These are phyloP conservation scores for Bombycilla garrulus DNA, from an alignment of 2,113 vertebrate genomes.

Conservation along the genomic window DNA sequence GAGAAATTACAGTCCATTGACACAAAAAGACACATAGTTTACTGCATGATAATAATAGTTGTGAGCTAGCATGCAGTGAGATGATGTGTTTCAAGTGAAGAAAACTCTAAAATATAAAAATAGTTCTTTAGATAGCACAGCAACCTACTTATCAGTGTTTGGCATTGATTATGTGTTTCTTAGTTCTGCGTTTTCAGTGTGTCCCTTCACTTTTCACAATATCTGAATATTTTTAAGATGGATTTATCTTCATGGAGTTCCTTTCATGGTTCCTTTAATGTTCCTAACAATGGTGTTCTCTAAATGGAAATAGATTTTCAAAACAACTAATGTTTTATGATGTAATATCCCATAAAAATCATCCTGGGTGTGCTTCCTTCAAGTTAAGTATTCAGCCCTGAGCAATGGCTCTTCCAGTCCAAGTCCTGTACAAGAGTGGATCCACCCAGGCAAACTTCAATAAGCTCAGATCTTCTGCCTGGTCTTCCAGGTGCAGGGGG, in stretches of 20 bases:
- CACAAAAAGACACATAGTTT: neutral
- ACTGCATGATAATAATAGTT: neutral
- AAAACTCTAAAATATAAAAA: neutral
- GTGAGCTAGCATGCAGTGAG: neutral
- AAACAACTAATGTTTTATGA: neutral
- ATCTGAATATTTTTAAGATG: neutral
- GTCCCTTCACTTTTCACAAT: neutral
- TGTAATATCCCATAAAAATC: neutral
- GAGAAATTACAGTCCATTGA: neutral
- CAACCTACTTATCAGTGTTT: neutral
- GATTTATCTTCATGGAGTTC: neutral
- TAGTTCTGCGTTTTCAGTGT: neutral
- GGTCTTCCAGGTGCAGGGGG: neutral
- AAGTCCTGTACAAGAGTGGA: accelerated
- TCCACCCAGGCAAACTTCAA: neutral
- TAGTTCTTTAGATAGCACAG: neutral
- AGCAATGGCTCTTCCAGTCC: neutral
- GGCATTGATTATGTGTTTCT: neutral
- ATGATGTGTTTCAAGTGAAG: neutral
- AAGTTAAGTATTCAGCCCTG: neutral
- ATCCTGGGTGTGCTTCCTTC: neutral
- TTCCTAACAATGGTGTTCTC: accelerated
- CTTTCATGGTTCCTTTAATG: too few relatives aligned
- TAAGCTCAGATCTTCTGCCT: neutral
- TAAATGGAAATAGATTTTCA: neutral